These are phyloP conservation scores for Origma solitaria DNA, from an alignment of 2,113 vertebrate species.

Conservation along the genomic window DNA sequence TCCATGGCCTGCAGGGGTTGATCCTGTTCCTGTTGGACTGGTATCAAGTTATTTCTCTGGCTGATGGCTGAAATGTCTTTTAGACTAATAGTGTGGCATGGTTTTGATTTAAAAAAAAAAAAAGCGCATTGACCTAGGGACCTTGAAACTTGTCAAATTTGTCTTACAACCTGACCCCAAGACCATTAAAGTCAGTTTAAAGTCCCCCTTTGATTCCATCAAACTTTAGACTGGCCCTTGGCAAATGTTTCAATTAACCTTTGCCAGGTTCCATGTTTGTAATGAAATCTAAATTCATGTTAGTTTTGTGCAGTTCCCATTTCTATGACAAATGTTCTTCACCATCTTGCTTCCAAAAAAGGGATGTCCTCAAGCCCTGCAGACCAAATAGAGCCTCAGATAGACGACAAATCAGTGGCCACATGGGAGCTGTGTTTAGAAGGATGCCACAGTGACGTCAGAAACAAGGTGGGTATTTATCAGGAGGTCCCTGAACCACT, in stretches of 20 bases:
- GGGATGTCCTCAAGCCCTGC: neutral
- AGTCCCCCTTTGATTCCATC: neutral
- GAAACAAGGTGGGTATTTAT: neutral
- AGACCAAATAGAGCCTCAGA: neutral
- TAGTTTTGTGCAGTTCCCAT: neutral
- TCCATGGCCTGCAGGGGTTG: neutral
- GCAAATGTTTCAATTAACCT: constrained; percentile 42
- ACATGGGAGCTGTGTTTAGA: neutral
- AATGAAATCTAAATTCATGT: constrained; percentile 34
- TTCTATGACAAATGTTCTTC: neutral
- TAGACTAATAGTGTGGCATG: neutral
- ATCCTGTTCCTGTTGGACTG: neutral
- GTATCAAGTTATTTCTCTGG: neutral
- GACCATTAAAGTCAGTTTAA: neutral
- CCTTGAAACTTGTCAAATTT: constrained; percentile 26
- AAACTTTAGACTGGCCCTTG: neutral
- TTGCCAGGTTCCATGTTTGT: constrained; percentile 14
- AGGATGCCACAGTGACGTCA: neutral
- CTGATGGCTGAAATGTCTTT: neutral
- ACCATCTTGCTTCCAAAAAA: neutral
- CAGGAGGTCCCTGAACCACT: neutral
- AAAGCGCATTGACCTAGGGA: neutral
- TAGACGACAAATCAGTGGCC: neutral
- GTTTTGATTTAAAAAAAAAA: neutral
- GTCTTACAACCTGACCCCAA: constrained; percentile 20